Evolutionary conservation across 2,113 vertebrate genomes (phyloP), one percentile per base, ranked within the genome.

Genomic region (Cololabis saira): DNA sequence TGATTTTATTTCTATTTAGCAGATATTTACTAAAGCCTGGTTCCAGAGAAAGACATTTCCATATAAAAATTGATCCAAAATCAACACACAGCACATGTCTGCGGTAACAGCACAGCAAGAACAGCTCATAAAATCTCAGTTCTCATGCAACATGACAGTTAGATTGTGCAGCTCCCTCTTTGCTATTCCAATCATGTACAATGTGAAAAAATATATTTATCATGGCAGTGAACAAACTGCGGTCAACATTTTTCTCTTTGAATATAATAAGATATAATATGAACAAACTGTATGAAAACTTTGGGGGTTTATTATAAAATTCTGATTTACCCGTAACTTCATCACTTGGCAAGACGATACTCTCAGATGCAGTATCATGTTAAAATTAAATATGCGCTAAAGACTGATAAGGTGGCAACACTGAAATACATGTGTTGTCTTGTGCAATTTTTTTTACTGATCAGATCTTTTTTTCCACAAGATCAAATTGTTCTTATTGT

Each of bases 141-240:
- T 10, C 37, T 71, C 74, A 73, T 70, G 67, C 65, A 82, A 68
- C 49, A 49, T 66, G 61, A 63, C 21, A 58, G 64, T 64, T 73
- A 43, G 54, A 76, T 81, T 76, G 77, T 83, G 66, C 72, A 81
- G 55, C 71, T 52, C 33, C 17, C 41, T 66, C 22, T 17, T 49
- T 80, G 48, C 45, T 5, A 69, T 58, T 68, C 69, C 40, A 67
- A 65, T 63, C 60, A 55, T 51, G 67, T 54, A 61, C 51, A 18
- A 56, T 58, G 68, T 65, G 40, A 78, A 80, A 71, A 80, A 51
- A 58, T 78, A 42, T 45, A 54, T 53, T 44, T 70, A 56, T 60
- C 47, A 61, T 47, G 47, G 56, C 68, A 57, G 27, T 44, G 55
- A 16, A 42, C 22, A 61, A 9, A 49, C 37, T 72, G 64, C 54